Percentiles rank a stretch among this genome's conserved stretches.
phyloP scores from a whole-genome alignment of 2,113 vertebrate genomes.

The Calypte anna region DNA sequence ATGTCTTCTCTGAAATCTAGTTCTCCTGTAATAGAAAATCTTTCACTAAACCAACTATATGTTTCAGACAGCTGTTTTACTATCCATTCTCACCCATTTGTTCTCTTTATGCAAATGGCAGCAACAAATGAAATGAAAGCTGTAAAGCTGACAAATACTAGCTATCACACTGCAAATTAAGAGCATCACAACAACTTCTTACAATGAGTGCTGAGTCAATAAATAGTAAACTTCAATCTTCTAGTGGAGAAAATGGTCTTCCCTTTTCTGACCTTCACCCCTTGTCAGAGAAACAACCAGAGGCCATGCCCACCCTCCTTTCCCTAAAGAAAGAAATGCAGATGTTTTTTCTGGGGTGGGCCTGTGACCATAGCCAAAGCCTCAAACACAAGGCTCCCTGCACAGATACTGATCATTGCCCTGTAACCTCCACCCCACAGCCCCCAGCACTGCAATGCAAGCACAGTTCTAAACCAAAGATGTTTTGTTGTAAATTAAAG shows the following conservation, averaged over 20 bases:
- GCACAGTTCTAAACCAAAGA: not conserved
- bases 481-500: not conserved
- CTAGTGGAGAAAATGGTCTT: not conserved
- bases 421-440: not conserved
- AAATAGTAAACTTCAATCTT: not conserved
- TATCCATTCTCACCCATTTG: not conserved
- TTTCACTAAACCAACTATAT: not conserved
- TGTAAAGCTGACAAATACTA: not conserved
- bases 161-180: not conserved
- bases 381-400: not conserved
- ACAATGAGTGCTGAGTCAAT: not conserved
- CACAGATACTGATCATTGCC: not conserved
- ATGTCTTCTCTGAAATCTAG: not conserved
- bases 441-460: not conserved
- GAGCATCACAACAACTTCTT: not conserved
- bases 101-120: conserved; percentile 5
- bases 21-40: not conserved
- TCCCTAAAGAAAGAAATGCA: rapidly evolving
- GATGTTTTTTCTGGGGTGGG: not conserved
- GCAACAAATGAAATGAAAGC: not conserved
- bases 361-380: too few species aligned
- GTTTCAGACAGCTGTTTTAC: not conserved
- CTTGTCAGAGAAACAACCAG: not conserved
- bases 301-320: not conserved
- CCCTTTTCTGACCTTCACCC: not conserved